A percentile compares a stretch with the other conserved stretches of the same genome.
Conservation (phyloP, 2,888 invertebrate genomes). For the Drosophila kokeensis region DNA sequence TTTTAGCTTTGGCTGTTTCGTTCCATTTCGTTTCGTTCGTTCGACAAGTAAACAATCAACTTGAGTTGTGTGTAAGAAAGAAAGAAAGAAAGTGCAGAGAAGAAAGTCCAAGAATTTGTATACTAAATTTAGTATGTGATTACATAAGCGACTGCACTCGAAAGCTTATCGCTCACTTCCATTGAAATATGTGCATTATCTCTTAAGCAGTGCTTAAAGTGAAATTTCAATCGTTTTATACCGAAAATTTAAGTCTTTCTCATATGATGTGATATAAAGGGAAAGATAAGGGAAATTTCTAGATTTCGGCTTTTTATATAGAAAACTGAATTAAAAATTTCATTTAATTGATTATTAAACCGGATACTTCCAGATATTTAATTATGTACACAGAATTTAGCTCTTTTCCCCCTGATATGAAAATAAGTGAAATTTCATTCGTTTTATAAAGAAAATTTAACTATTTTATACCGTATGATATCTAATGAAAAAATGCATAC, state of each 20-base stretch:
- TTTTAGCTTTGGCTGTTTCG: slow-evolving; percentile 1
- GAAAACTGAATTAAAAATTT: background rate
- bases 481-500: background rate
- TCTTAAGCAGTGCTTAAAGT: background rate
- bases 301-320: background rate
- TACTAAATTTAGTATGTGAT: background rate
- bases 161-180: background rate
- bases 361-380: too few relatives aligned
- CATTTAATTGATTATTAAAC: too few relatives aligned
- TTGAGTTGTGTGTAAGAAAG: slow-evolving; percentile 18
- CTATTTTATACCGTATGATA: background rate
- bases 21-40: background rate
- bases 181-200: background rate
- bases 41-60: slow-evolving; percentile 12
- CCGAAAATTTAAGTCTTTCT: background rate
- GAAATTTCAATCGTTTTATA: background rate
- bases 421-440: background rate
- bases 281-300: background rate
- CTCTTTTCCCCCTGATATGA: too few relatives aligned
- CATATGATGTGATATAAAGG: background rate
- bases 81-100: background rate
- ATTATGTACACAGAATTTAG: too few relatives aligned
- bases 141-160: background rate
- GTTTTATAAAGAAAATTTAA: background rate
- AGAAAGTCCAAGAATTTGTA: background rate